Evolutionary conservation across 2,113 vertebrate species (phyloP), one percentile per base, ranked within the genome.

Genomic region (Amphiprion percula): DNA sequence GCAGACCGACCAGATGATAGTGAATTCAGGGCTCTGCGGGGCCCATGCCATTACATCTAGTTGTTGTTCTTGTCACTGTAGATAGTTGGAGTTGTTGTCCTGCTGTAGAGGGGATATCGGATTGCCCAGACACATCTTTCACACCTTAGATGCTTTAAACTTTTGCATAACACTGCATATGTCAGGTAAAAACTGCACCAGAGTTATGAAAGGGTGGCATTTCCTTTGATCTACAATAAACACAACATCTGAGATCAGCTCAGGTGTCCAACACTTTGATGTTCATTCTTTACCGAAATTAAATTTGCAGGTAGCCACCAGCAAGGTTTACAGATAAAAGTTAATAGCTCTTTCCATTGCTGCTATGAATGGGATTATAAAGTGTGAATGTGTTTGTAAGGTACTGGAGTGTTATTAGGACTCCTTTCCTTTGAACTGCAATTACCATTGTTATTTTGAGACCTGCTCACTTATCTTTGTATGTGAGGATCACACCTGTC

Each of bases 201-300:
- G 19, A 58, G 49, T 26, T 16, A 8, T 44, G 26, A 59, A 21
- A 26, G 10, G 50, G 30, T n/a, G 8, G 10, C 30, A 17, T 55
- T n/a, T 49, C 2, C 37, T 71, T 68, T 85, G 56, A 68, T 70
- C n/a, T 68, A 21, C n/a, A n/a, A 50, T 41, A 37, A 70, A 80
- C 44, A n/a, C 50, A 65, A 23, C 67, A 61, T 82, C 24, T 63
- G 28, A 16, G 46, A 19, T 39, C 49, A 26, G 53, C 37, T 79
- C 56, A 68, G 10, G 30, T 5, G 19, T 37, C 17, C 17, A 66
- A 39, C 33, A 54, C 71, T 81, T 73, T 74, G 74, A 84, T 62
- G 33, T 30, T 4, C 0, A 30, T 46, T 74, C 53, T 66, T 46
- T 9, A 71, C 17, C 56, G 24, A 60, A 68, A 84, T 58, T 4